Evolutionary conservation across 2,113 vertebrate species (phyloP), one percentile per base, ranked within the genome.

Genomic region (Isichthys henryi): DNA sequence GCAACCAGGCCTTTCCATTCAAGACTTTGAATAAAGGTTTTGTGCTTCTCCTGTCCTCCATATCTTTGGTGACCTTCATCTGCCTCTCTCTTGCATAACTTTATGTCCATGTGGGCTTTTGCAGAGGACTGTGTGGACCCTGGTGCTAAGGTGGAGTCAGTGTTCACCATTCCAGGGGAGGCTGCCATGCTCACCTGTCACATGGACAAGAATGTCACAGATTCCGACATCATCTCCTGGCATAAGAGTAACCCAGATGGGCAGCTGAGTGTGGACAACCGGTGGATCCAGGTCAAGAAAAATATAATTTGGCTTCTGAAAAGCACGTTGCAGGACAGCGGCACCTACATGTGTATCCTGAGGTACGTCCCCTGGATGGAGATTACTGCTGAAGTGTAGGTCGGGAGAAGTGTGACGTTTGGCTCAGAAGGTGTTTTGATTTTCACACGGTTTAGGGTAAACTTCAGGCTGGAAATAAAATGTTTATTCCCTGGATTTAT

Each of bases 261-360:
- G 90, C 93, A 89, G 91, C 91, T 92, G 82, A 89, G 7, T 6
- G 90, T 95, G 9, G 91, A 88, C 90, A 10, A 90, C 0, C 91
- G 93, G 17, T 94, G 95, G 58, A 90, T 96, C 90, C 92, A 97
- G 89, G 94, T 97, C 52, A 66, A 39, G 2, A 49, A 92, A 3
- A 93, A 92, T 3, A 91, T 92, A 4, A 95, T 99, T 89, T 98
- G 97, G 97, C 95, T 99, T 92, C 94, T 96, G 8, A 97, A 96
- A 58, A 88, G 94, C 62, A 46, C 4, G 0, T 49, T 93, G 66
- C 94, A 96, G 23, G 97, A 98, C 46, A 91, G 93, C 0, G 97
- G 97, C 6, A 77, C 92, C 23, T 99, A 98, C 90, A 93, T 95
- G 39, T 96, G 94, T 88, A 9, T 89, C 19, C 8, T 96, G 89